Percentiles rank a stretch among this genome's conserved stretches.
phyloP scores from a whole-genome alignment of 2,797 vertebrate species.

The Gymnothorax reevesii region DNA sequence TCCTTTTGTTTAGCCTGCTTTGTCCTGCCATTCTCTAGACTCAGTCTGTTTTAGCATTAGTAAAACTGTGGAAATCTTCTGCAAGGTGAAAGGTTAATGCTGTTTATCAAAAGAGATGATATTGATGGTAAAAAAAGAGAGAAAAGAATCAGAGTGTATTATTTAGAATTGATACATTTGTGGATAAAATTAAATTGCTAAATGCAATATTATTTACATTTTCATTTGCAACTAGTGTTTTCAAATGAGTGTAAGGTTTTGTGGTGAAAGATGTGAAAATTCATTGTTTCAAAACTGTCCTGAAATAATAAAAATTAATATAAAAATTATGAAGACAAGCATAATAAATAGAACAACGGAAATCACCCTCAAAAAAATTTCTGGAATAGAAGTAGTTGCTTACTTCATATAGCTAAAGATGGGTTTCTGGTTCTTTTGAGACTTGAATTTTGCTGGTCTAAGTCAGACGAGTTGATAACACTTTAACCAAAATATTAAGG shows the following conservation, averaged over 20 bases:
- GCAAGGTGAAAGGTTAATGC: neutral
- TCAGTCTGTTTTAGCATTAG: neutral
- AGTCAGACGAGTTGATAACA: neutral
- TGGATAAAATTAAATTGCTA: neutral
- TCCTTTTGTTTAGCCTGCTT: neutral
- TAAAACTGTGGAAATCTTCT: neutral
- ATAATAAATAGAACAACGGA: neutral
- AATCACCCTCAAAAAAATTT: neutral
- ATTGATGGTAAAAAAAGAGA: neutral
- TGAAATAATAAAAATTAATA: neutral
- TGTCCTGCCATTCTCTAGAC: neutral
- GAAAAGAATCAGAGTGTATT: neutral
- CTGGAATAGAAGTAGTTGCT: neutral
- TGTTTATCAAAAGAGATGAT: neutral
- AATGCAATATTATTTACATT: neutral
- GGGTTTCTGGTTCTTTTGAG: neutral
- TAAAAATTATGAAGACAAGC: neutral
- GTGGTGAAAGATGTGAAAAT: neutral
- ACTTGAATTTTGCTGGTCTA: neutral
- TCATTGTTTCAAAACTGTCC: neutral
- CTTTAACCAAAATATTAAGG: neutral
- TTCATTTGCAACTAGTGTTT: neutral
- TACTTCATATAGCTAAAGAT: neutral
- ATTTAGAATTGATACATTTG: neutral
- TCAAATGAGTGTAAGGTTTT: neutral